Conservation (phyloP, 1,140 invertebrate species). For the Lerema accius region DNA sequence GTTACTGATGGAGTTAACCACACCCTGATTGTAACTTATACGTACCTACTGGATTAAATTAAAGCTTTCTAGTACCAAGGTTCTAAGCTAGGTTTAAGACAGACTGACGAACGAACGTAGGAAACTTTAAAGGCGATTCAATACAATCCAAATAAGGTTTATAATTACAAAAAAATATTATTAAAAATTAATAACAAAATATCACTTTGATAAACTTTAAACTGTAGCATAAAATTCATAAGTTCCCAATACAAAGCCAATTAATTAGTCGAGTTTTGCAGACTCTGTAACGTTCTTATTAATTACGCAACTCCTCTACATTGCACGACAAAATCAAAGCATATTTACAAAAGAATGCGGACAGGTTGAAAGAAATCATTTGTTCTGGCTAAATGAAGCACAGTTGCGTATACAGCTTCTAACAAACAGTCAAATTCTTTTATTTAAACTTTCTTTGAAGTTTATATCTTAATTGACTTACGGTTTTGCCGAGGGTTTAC, state of each 20-base stretch:
- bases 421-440: conserved; percentile 23
- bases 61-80: too few species aligned
- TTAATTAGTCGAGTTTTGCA: conserved; percentile 46
- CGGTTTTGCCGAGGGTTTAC: too few species aligned
- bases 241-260: conserved; percentile 44
- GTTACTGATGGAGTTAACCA: conserved; percentile 8
- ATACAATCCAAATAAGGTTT: too few species aligned
- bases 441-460: conserved; percentile 20
- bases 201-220: too few species aligned
- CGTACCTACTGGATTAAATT: too few species aligned
- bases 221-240: too few species aligned
- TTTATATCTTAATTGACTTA: conserved; percentile 4
- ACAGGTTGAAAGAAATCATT: conserved; percentile 24
- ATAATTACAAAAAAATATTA: too few species aligned
- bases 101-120: too few species aligned
- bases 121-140: too few species aligned
- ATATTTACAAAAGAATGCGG: conserved; percentile 25
- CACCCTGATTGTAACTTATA: conserved; percentile 3
- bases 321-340: conserved; percentile 23
- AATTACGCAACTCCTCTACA: conserved; percentile 47
- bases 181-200: too few species aligned
- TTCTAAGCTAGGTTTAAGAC: too few species aligned
- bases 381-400: conserved; percentile 18
- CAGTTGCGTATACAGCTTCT: conserved; percentile 20
- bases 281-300: conserved; percentile 51